These are phyloP conservation scores for Crotalus horridus DNA, from an alignment of 2,113 vertebrate genomes.

Conservation along the genomic window DNA sequence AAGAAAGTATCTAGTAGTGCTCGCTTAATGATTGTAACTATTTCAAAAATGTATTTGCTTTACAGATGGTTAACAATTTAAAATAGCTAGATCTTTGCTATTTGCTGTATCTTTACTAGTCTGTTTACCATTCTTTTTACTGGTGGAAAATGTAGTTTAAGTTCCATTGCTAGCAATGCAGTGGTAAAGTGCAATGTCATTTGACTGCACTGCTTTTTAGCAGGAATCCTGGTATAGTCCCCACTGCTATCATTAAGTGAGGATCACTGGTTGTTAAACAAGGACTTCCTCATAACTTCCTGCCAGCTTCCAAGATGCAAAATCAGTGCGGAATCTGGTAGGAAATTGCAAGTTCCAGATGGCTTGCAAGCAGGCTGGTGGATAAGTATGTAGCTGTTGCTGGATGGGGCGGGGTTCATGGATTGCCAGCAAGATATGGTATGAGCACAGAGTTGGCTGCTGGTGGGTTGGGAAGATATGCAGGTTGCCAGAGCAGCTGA, in stretches of 20 bases:
- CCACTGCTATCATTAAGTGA: not conserved
- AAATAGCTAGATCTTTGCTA: not conserved
- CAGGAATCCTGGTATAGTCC: not conserved
- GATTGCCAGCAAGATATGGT: not conserved
- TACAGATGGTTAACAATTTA: not conserved
- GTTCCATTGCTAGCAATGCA: not conserved
- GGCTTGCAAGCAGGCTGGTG: not conserved
- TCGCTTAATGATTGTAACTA: not conserved
- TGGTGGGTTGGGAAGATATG: not conserved
- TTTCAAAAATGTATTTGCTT: not conserved
- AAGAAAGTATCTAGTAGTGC: not conserved
- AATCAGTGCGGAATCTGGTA: not conserved
- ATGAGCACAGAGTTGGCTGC: not conserved
- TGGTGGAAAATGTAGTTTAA: not conserved
- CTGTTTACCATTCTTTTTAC: not conserved
- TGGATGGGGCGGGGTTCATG: not conserved
- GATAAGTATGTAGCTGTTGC: not conserved
- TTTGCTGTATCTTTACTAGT: not conserved
- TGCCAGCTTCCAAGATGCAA: not conserved
- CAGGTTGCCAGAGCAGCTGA: not conserved
- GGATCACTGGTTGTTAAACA: not conserved
- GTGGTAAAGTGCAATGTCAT: not conserved
- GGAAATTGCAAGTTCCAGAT: not conserved
- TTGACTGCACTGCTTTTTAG: not conserved
- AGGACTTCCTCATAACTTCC: not conserved